phyloP scores from a whole-genome alignment of 2,797 vertebrate species.

The Poecilia gillii region DNA sequence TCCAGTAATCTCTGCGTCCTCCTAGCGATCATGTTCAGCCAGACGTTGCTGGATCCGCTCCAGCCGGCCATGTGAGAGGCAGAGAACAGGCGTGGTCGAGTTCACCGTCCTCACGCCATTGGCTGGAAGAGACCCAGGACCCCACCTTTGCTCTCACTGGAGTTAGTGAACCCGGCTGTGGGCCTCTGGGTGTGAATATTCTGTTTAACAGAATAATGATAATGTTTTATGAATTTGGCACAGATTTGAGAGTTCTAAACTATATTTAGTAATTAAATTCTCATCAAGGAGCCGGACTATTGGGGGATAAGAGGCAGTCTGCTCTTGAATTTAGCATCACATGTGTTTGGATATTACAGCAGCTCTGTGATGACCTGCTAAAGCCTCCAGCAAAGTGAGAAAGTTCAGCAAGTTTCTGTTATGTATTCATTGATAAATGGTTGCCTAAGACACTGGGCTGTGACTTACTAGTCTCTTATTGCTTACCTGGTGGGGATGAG shows the following conservation, averaged over 20 bases:
- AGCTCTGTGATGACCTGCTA: background rate
- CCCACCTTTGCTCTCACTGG: constrained; percentile 26
- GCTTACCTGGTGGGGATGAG: background rate
- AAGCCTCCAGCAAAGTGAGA: background rate
- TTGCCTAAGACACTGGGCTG: background rate
- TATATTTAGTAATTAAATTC: background rate
- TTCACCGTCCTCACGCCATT: constrained; percentile 30
- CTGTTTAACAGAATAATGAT: too few relatives aligned
- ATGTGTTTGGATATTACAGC: background rate
- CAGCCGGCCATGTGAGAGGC: constrained; percentile 55
- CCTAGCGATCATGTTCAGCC: constrained; percentile 38
- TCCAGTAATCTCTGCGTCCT: constrained; percentile 71
- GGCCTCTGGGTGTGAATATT: background rate
- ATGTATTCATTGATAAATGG: background rate
- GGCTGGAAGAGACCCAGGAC: constrained; percentile 46
- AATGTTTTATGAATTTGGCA: background rate
- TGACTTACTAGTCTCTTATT: constrained; percentile 1
- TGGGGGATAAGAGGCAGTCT: background rate
- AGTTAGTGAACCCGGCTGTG: background rate
- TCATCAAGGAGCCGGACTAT: background rate
- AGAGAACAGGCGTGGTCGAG: constrained; percentile 24
- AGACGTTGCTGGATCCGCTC: constrained; percentile 54
- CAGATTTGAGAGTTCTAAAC: background rate
- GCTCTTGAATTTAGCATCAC: background rate
- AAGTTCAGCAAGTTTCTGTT: background rate